Evolutionary conservation across 2,797 vertebrate species (phyloP), one percentile per base, ranked within the genome.

Genomic region (Rhinophrynus dorsalis): DNA sequence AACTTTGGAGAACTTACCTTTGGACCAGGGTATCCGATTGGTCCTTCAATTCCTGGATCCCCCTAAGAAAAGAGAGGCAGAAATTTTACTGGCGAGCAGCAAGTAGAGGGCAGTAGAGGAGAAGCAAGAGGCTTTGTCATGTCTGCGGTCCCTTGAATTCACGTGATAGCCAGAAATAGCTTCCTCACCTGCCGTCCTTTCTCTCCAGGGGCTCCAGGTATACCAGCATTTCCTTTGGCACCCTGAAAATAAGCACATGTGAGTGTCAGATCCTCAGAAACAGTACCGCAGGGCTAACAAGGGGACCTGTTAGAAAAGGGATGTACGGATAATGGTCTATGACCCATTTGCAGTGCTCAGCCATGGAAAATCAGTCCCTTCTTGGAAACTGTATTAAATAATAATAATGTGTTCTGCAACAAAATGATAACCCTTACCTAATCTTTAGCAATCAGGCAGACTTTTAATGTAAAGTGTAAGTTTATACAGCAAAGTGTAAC

Each of bases 161-260:
- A 15, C 1, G 20, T 27, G 17, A 7, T 20, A 18, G 40, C 6
- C 6, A 29, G n/a, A 18, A 3, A 15, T 18, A 60, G 26, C 9
- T 9, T 44, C 58, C 88, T 76, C 55, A 95, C 94, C 88, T 78
- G 88, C 38, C 70, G 76, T 2, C 94, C 94, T 67, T 79, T 92
- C 54, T 85, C 82, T 65, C 97, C 97, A 21, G 91, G 90, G 0
- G 23, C 80, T 20, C 97, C 97, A 2, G 93, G 76, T 4, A 84
- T 79, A 0, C 97, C 97, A 32, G 91, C 93, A 84, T 94, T 94
- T 71, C 97, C 97, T 83, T 99, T 99, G 17, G 95, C 89, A 51
- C 97, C 97, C 97, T 98, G 74, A 60, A 81, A 77, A 79, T 26
- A 78, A 66, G 2, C 0, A 0, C 13, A 66, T 17, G 0, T 6